Evolutionary conservation across 2,888 invertebrate genomes (phyloP).

Genomic region (Girardia tigrina): DNA sequence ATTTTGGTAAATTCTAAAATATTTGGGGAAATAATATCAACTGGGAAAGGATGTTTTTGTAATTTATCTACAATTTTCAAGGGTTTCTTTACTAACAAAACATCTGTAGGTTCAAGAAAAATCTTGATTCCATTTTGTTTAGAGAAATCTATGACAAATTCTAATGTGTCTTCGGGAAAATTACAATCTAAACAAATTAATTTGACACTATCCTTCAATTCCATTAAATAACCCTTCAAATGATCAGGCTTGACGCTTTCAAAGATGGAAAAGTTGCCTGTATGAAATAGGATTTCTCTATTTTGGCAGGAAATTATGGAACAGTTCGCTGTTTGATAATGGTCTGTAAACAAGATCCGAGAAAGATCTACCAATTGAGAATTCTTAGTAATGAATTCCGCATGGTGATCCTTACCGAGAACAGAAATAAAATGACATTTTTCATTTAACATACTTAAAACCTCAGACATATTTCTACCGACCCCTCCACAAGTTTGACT

Average conservation of each 20-base stretch:
- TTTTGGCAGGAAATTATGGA: conserved; percentile 67
- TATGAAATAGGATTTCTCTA: conserved; percentile 58
- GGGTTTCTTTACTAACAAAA: conserved; percentile 61
- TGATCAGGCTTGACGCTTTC: conserved; percentile 57
- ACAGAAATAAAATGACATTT: conserved; percentile 60
- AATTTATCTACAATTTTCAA: neutral
- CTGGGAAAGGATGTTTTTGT: neutral
- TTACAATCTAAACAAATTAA: conserved; percentile 37
- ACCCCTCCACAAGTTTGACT: conserved; percentile 63
- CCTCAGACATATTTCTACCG: conserved; percentile 76
- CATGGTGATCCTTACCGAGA: conserved; percentile 60
- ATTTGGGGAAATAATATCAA: conserved; percentile 27
- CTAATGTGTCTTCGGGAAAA: conserved; percentile 25
- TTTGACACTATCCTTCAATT: neutral
- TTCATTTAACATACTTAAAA: conserved; percentile 62
- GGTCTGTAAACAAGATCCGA: conserved; percentile 42
- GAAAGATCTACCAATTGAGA: neutral
- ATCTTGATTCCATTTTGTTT: conserved; percentile 44
- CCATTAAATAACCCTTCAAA: conserved; percentile 33
- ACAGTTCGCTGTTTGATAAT: conserved; percentile 54
- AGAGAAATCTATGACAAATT: neutral
- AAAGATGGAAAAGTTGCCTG: conserved; percentile 74
- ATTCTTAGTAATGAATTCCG: conserved; percentile 39
- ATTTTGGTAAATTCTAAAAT: conserved; percentile 21
- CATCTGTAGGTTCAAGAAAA: conserved; percentile 77